Evolutionary conservation across 2,888 invertebrate species (phyloP).

Genomic region (Pristionchus entomophagus): DNA sequence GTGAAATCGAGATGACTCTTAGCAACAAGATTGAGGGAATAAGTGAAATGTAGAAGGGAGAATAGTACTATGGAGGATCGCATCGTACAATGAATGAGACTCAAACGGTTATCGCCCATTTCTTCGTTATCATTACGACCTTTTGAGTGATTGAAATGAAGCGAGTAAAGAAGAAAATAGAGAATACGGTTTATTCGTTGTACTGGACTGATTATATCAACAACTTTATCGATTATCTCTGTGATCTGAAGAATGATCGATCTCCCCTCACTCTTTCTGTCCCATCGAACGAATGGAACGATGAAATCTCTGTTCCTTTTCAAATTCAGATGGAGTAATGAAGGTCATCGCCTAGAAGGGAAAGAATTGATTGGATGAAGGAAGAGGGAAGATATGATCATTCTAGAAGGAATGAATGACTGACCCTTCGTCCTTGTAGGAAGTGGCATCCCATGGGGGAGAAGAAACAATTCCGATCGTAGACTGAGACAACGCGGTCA

Average conservation of each 20-base stretch:
- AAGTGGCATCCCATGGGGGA: constrained; percentile 46
- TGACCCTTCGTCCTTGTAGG: constrained; percentile 38
- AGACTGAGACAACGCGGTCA: constrained; percentile 12
- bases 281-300: background rate
- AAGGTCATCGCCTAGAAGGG: constrained; percentile 24
- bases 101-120: background rate
- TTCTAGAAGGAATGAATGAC: background rate
- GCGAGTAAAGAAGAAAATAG: background rate
- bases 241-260: background rate
- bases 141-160: background rate
- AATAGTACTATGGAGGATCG: background rate
- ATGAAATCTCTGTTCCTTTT: background rate
- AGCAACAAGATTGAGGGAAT: background rate
- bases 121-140: background rate
- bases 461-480: constrained; percentile 46
- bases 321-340: constrained; percentile 19
- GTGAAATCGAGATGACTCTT: constrained; percentile 42
- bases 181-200: background rate
- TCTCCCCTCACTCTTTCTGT: background rate
- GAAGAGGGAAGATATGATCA: background rate
- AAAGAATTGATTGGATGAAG: background rate
- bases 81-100: background rate
- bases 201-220: background rate
- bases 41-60: background rate
- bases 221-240: constrained; percentile 15